phyloP scores from a whole-genome alignment of 2,797 vertebrate species.

The Nasua narica region DNA sequence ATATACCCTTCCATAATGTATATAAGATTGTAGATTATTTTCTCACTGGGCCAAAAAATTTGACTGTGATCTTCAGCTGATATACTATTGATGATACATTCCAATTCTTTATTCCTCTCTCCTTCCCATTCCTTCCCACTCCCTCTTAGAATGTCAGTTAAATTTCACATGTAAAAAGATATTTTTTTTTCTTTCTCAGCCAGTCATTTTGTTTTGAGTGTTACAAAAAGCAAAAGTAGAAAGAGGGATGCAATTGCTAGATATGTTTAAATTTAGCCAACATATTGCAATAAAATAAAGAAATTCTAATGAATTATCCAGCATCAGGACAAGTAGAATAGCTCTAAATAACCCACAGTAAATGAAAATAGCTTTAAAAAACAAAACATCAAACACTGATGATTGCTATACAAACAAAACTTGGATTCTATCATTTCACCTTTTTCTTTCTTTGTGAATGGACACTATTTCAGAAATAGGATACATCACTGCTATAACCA shows the following conservation, averaged over 20 bases:
- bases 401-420: not conserved
- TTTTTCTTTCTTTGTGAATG: not conserved
- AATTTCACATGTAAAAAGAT: not conserved
- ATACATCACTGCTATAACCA: not conserved
- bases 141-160: not conserved
- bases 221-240: not conserved
- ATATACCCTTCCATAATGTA: not conserved
- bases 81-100: not conserved
- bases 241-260: not conserved
- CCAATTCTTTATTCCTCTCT: not conserved
- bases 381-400: not conserved
- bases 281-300: not conserved
- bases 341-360: not conserved
- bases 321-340: not conserved
- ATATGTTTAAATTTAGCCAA: not conserved
- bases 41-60: not conserved
- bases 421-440: not conserved
- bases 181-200: not conserved
- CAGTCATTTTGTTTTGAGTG: not conserved
- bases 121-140: not conserved
- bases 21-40: constrained; percentile 7
- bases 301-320: not conserved
- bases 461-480: not conserved
- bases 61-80: not conserved
- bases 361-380: not conserved